Base-by-base conservation (phyloP, 2,797 vertebrate genomes). In the Danio kyathit region DNA sequence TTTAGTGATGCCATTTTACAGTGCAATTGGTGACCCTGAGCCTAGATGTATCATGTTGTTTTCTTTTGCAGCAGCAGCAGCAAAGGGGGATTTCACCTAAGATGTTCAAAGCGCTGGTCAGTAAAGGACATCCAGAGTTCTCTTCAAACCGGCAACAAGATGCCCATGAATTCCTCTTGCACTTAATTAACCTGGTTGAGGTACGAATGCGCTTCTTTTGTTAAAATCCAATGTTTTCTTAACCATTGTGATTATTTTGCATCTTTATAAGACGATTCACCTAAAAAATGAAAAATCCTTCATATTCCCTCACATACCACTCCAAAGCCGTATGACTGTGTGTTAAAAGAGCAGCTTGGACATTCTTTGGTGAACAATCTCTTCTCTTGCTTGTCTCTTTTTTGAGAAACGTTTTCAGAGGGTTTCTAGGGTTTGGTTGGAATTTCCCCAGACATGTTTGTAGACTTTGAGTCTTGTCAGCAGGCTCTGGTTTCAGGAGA, bases 111-210 rank as follows among this genome's bases (percentile, higher is more conserved):
- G 90, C 96, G 57, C 92, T 98, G 81, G 93, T 97, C 84, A 97
- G 97, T 88, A 96, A 95, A 89, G 96, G 94, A 49, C 96, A 99
- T 84, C 94, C 95, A 0, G 98, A 99, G 89, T 99, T 99, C 90
- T 97, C 96, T 48, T 99, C 98, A n/a, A 97, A 93, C 21, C 94
- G 98, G 87, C 98, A 99, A 85, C 98, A 99, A 84, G 98, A 99
- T 0, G 96, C 96, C 19, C 96, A 97, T 0, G 97, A 99, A 82
- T 97, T 99, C 89, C 93, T 99, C 81, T 79, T 96, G 82, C 96
- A 99, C 85, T 86, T 99, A 61, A 94, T 99, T 88, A 98, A 96
- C 88, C 90, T 96, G 41, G 96, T 98, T 72, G 97, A 99, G 95
- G 97, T 99, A 85, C 92, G 95, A 17, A 51, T n/a, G 5, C 12